Evolutionary conservation across 1,140 invertebrate genomes (phyloP), one percentile per base, ranked within the genome.

Genomic region (Tetramorium simillimum): DNA sequence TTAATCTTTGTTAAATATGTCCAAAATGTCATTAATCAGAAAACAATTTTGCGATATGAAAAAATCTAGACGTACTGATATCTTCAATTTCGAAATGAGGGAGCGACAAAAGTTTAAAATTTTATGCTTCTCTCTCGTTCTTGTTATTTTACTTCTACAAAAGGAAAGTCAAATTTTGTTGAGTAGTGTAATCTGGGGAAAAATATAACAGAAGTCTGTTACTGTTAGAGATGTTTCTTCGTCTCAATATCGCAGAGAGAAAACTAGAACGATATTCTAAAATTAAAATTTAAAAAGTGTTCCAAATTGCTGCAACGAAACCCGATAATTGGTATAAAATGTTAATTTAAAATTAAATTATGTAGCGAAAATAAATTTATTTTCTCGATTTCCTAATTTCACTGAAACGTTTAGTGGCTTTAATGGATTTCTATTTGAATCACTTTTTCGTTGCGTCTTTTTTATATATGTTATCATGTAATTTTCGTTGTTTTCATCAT

Each of bases 201-300:
- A 81, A 81, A 81, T 53, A 81, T 81, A 24, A 62, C 51, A 75
- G 21, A 78, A 4, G n/a, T 78, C 43, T 78, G 58, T 78, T 63
- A 78, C 43, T 78, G 49, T 65, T 21, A 18, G 12, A 78, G 12
- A 78, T 76, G 16, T 65, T 21, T 62, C 3, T 78, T 65, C 24
- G 24, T 46, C 24, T 78, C 58, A 65, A 78, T 78, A 65, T 78
- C 60, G 76, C 60, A 65, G 40, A 78, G 40, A 49, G 76, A 65
- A 78, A 65, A 78, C 4, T 78, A 78, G 76, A 49, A 65, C 40
- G n/a, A 65, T 78, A 65, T 65, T 33, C 24, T 78, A 21, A 4
- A 78, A 18, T 49, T 21, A 2, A 76, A 76, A 4, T 1, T 60
- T 76, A 9, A 60, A 24, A 3, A 60, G 18, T 18, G 9, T 58